Conservation (phyloP, 2,888 invertebrate genomes). For the Agrochola lota region DNA sequence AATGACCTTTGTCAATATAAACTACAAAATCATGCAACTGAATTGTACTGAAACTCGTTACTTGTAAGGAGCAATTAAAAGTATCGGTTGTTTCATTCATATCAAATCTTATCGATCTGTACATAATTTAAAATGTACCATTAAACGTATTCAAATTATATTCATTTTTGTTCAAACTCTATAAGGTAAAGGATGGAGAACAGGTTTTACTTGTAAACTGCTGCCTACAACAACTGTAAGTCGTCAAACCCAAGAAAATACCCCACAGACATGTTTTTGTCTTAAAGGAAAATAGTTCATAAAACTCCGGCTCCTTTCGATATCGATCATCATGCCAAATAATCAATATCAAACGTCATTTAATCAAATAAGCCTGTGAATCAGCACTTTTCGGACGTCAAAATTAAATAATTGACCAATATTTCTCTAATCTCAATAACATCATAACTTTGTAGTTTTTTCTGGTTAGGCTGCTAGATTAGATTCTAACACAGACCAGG, state of each 20-base stretch:
- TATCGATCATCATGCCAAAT: neutral
- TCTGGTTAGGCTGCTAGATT: neutral
- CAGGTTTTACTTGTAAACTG: conserved; percentile 42
- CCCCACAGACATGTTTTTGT: neutral
- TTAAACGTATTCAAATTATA: conserved; percentile 21
- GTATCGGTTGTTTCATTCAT: neutral
- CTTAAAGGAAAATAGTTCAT: conserved; percentile 14
- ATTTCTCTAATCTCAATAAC: neutral
- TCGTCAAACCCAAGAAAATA: conserved; percentile 15
- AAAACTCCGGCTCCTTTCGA: conserved; percentile 5
- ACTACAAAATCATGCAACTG: neutral
- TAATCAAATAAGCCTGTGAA: neutral
- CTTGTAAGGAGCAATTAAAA: neutral
- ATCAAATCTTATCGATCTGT: neutral
- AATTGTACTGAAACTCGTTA: neutral
- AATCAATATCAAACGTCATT: neutral
- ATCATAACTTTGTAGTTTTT: neutral
- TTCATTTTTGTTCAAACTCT: conserved; percentile 7
- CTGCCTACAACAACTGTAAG: conserved; percentile 3
- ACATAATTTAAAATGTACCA: neutral
- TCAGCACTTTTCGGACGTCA: neutral
- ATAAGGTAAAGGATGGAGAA: conserved; percentile 38
- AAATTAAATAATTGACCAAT: neutral
- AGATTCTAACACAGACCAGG: neutral
- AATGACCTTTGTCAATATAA: neutral